These are phyloP conservation scores for Orchesella cincta DNA, from an alignment of 1,140 invertebrate species.

Conservation along the genomic window DNA sequence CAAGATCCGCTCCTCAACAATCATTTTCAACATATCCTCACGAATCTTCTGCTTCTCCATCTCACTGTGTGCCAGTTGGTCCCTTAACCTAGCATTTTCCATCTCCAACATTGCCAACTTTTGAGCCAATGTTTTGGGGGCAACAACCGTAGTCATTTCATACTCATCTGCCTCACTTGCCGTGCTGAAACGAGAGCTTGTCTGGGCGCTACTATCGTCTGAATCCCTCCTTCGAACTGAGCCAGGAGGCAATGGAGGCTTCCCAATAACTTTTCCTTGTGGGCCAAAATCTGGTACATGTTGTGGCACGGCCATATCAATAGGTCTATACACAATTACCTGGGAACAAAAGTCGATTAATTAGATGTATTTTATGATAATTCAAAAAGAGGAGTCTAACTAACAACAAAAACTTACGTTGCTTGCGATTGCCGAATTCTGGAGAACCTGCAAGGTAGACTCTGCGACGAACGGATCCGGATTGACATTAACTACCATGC, in stretches of 20 bases:
- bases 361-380: no score
- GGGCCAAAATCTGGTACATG: conserved; percentile 1
- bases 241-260: not conserved
- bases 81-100: not conserved
- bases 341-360: not conserved
- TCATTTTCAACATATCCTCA: not conserved
- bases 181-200: no score
- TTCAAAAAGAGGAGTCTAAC: no score
- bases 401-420: conserved; percentile 59
- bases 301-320: not conserved
- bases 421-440: conserved; percentile 73
- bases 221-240: no score
- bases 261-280: not conserved
- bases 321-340: not conserved
- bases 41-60: not conserved
- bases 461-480: conserved; percentile 69
- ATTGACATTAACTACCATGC: conserved; percentile 81
- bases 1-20: not conserved
- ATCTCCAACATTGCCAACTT: not conserved
- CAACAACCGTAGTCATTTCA: not conserved
- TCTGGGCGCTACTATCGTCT: not conserved
- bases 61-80: not conserved
- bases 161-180: not conserved
- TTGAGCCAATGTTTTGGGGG: not conserved
- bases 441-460: conserved; percentile 77